These are phyloP conservation scores for Eulemur macaco DNA, from an alignment of 2,113 vertebrate genomes.

Conservation along the genomic window DNA sequence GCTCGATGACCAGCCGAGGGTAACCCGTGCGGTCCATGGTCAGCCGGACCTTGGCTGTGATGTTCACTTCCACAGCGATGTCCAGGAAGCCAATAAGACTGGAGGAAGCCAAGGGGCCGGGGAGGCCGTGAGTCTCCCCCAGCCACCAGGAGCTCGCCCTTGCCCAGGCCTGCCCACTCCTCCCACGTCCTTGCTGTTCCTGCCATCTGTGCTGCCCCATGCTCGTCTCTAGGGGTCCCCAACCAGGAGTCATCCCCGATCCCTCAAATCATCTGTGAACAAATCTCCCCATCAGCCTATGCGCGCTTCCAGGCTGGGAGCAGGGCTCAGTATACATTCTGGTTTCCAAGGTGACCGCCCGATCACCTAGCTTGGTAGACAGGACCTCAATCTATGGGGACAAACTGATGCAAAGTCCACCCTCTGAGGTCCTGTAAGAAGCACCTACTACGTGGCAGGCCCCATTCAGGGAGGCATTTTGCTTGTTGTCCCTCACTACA, in stretches of 20 bases:
- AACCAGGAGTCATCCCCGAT: background rate
- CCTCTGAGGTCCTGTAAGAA: background rate
- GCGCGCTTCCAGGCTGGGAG: background rate
- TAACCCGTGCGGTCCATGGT: slow-evolving; percentile 76
- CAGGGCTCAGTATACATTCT: background rate
- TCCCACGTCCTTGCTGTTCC: background rate
- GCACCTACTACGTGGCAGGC: background rate
- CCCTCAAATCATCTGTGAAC: background rate
- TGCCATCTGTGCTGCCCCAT: accelerated
- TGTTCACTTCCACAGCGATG: slow-evolving; percentile 80
- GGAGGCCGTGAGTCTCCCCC: accelerated
- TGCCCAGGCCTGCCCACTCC: accelerated
- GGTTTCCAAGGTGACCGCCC: background rate
- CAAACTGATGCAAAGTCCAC: background rate
- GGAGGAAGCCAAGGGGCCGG: background rate
- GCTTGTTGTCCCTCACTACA: background rate
- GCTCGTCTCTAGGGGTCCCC: background rate
- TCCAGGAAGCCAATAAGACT: slow-evolving; percentile 83
- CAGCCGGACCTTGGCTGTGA: slow-evolving; percentile 77
- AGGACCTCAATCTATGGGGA: background rate
- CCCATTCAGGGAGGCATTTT: background rate
- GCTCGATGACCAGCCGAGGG: slow-evolving; percentile 78
- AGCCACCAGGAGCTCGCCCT: background rate
- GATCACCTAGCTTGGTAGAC: background rate
- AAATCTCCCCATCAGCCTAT: background rate